Evolutionary conservation across 2,113 vertebrate species (phyloP), one percentile per base, ranked within the genome.

Genomic region (Vulpes vulpes): DNA sequence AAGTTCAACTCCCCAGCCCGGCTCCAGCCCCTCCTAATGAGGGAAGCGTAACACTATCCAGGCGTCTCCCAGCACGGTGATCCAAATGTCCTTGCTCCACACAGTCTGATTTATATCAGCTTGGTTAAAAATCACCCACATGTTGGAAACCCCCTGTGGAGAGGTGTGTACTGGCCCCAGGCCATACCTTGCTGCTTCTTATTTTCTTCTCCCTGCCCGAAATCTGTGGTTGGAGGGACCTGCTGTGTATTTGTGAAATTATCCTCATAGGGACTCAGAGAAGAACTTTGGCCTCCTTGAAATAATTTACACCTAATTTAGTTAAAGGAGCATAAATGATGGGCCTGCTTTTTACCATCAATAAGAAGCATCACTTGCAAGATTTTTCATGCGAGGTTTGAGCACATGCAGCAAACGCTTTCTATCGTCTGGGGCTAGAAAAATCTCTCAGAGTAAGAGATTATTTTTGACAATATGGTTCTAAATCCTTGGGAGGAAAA

Each of bases 121-220:
- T 57, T 97, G 95, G 98, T 98, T 99, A 98, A 98, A 98, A 98
- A 99, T 99, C 98, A 98, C 98, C 97, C 98, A 95, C 95, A 95
- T 84, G 76, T 95, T 98, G 94, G 95, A 99, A 98, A 92, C 74
- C 90, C 94, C 97, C 94, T 51, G 20, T 81, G 79, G 95, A 98
- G 95, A 97, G 95, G 97, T 97, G 96, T 86, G 92, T 73, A 93
- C 97, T 97, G 90, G 91, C 84, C 95, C 57, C 85, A 95, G 93
- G 96, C 96, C 97, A 83, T 0, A 73, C 94, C 57, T 95, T 53
- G 79, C 95, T 97, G 38, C 76, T 69, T 76, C 86, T 96, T 98
- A 92, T 91, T 87, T 98, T 97, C 96, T 96, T 87, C 32, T 96
- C 97, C 82, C 43, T 96, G 90, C 76, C 71, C 84, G 2, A 95